Evolutionary conservation across 2,797 vertebrate species (phyloP).

Genomic region (Hozukius guyotensis): DNA sequence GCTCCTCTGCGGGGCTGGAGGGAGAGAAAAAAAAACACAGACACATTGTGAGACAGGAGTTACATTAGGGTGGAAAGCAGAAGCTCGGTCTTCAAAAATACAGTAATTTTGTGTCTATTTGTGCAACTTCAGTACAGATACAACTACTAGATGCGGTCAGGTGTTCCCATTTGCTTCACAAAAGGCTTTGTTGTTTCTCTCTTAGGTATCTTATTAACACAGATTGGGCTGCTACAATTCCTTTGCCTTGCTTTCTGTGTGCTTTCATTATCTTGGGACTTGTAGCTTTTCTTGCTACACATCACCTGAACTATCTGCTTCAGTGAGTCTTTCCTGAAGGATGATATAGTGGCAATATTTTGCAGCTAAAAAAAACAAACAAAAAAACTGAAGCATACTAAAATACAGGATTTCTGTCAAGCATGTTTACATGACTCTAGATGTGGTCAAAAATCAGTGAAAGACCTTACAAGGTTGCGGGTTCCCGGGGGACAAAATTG

Average conservation of each 20-base stretch:
- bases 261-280: conserved; percentile 21
- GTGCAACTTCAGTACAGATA: neutral
- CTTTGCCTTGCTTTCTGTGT: neutral
- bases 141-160: neutral
- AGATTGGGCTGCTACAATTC: conserved; percentile 2
- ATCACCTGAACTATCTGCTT: conserved; percentile 11
- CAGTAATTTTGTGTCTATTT: neutral
- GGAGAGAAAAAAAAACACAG: neutral
- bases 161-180: conserved; percentile 7
- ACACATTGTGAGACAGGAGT: neutral
- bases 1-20: conserved; percentile 93
- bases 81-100: neutral
- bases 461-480: neutral
- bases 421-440: neutral
- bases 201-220: conserved; percentile 7
- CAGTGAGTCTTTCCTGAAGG: neutral
- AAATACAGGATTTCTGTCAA: neutral
- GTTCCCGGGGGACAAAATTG: no score
- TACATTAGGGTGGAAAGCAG: conserved; percentile 2
- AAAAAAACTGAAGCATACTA: neutral
- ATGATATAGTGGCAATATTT: neutral
- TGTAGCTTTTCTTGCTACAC: conserved; percentile 11
- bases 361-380: neutral
- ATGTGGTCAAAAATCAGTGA: neutral
- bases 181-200: conserved; percentile 12